A percentile compares a stretch with the other conserved stretches of the same genome.
Evolutionary conservation across 2,113 vertebrate species (phyloP).

Genomic region (Erythrolamprus reginae): DNA sequence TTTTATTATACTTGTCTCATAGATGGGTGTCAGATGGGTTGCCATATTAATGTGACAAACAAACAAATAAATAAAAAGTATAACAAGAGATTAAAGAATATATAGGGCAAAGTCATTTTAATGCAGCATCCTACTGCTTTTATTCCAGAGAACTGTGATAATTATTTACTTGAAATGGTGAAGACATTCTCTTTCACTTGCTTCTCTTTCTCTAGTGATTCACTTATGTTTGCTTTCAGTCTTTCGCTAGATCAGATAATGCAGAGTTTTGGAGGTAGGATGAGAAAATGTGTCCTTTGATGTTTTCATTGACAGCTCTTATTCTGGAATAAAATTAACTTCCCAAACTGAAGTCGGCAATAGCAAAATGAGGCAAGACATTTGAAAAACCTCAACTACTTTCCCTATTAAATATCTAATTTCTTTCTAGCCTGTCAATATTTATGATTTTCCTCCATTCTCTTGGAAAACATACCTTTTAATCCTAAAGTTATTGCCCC

Average conservation of each 20-base stretch:
- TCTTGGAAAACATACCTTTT: slow-evolving; percentile 47
- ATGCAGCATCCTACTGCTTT: neutral
- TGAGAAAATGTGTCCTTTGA: neutral
- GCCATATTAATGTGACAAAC: neutral
- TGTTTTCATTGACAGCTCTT: neutral
- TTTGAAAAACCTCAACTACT: slow-evolving; percentile 50
- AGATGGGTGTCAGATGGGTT: neutral
- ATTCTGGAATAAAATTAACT: slow-evolving; percentile 20
- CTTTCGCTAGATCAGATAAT: neutral
- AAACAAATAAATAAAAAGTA: neutral
- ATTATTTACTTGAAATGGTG: neutral
- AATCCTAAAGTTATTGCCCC: slow-evolving; percentile 61
- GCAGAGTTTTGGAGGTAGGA: neutral
- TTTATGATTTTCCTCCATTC: slow-evolving; percentile 50
- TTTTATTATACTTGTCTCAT: neutral
- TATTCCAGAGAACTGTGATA: neutral
- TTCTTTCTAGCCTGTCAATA: slow-evolving; percentile 46
- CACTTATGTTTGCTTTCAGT: neutral
- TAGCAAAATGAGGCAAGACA: slow-evolving; percentile 40
- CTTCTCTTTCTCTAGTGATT: neutral
- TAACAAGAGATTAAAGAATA: neutral
- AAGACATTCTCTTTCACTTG: neutral
- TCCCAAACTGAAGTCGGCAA: slow-evolving; percentile 36
- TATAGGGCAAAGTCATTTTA: neutral
- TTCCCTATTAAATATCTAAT: slow-evolving; percentile 56